Conservation (phyloP, 2,888 invertebrate species). For the Dusona sp. region DNA sequence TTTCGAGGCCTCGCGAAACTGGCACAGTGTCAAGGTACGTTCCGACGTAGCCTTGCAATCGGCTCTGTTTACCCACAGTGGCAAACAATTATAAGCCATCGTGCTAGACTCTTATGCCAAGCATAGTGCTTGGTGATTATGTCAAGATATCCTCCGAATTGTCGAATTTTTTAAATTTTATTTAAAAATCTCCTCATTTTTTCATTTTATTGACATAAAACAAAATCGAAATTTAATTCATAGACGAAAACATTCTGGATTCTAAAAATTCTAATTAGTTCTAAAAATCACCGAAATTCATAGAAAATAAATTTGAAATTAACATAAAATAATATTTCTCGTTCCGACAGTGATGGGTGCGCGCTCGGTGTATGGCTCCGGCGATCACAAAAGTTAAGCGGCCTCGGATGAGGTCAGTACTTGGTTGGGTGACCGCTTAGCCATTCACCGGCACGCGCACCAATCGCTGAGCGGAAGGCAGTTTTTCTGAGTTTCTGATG, state of each 20-base stretch:
- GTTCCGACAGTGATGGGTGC: too few relatives aligned
- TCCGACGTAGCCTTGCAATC: conserved; percentile 9
- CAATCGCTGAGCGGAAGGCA: too few relatives aligned
- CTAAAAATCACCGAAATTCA: neutral
- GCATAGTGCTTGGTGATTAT: neutral
- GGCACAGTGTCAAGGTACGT: conserved; percentile 82
- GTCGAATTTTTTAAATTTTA: neutral
- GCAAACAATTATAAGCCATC: neutral
- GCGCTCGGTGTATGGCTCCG: too few relatives aligned
- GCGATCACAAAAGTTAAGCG: too few relatives aligned
- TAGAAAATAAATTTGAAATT: neutral
- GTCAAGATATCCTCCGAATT: neutral
- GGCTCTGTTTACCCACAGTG: neutral
- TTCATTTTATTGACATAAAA: neutral
- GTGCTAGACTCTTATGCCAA: neutral
- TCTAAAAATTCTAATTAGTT: neutral
- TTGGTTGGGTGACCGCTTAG: too few relatives aligned
- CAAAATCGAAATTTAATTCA: neutral
- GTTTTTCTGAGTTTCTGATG: too few relatives aligned
- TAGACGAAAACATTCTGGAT: too few relatives aligned
- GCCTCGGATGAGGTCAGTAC: too few relatives aligned
- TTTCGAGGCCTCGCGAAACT: conserved; percentile 77
- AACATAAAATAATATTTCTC: too few relatives aligned
- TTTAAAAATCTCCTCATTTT: neutral
- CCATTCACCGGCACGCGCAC: too few relatives aligned